phyloP scores from a whole-genome alignment of 2,113 vertebrate species.

The Oncorhynchus tshawytscha region DNA sequence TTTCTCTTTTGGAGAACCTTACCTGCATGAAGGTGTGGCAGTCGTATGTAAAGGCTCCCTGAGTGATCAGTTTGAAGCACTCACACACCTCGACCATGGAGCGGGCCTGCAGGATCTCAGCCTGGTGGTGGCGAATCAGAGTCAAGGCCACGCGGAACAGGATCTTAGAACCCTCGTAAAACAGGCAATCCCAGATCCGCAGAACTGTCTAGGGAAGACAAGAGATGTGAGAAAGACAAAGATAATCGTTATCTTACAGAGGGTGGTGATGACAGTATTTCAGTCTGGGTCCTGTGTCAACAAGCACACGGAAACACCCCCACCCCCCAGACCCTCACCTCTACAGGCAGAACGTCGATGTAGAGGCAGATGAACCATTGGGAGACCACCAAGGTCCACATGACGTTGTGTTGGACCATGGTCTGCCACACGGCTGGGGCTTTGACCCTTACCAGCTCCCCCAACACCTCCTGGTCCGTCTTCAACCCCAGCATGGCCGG shows the following conservation, averaged over 20 bases:
- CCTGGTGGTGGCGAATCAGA: slow-evolving; percentile 85
- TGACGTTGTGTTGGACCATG: slow-evolving; percentile 82
- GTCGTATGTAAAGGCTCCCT: slow-evolving; percentile 82
- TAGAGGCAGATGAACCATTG: slow-evolving; percentile 97
- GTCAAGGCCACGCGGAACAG: slow-evolving; percentile 93
- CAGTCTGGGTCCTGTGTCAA: background rate
- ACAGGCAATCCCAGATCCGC: slow-evolving; percentile 94
- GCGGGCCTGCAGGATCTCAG: slow-evolving; percentile 80
- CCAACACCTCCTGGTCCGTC: slow-evolving; percentile 91
- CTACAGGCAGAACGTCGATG: slow-evolving; percentile 90
- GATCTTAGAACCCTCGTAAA: slow-evolving; percentile 95
- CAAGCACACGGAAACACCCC: background rate
- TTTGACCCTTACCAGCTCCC: slow-evolving; percentile 87
- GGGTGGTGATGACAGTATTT: too few relatives aligned
- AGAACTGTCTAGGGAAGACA: slow-evolving; percentile 83
- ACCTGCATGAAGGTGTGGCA: slow-evolving; percentile 95
- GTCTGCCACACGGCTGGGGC: slow-evolving; percentile 83
- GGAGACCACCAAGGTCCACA: slow-evolving; percentile 90
- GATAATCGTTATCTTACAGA: background rate
- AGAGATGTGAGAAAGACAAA: background rate
- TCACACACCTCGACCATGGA: slow-evolving; percentile 88
- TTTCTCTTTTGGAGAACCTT: background rate
- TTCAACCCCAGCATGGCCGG: slow-evolving; percentile 89
- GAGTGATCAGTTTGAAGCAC: slow-evolving; percentile 87
- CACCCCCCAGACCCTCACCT: slow-evolving; percentile 79